Evolutionary conservation across 2,888 invertebrate species (phyloP), one percentile per base, ranked within the genome.

Genomic region (Ecdyonurus torrentis): DNA sequence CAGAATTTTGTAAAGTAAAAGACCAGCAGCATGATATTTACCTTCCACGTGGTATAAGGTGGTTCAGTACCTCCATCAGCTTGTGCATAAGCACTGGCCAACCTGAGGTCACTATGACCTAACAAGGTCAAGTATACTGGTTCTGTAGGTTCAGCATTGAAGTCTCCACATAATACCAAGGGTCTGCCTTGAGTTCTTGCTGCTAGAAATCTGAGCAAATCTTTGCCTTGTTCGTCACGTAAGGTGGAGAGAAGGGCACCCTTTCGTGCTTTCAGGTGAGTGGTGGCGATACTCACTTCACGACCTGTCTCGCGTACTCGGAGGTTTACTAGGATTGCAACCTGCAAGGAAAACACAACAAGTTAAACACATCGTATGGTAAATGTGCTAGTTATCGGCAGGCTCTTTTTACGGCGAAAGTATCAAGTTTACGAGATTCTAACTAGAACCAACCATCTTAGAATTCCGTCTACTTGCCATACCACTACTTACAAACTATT

Each of bases 11-110:
- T n/a, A n/a, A n/a, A n/a, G n/a, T n/a, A n/a, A n/a, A n/a, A n/a
- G n/a, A n/a, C n/a, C n/a, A n/a, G n/a, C n/a, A n/a, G n/a, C n/a
- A n/a, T n/a, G n/a, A n/a, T n/a, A 19, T 19, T 65, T 52, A 79
- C 74, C 71, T 88, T 88, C 87, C 87, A 88, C 0, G 87, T 87
- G 0, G 88, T 89, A 71, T 85, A 89, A 0, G 79, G 76, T 0
- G 86, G 86, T 69, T 89, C 87, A 20, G 76, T 71, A 24, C 75
- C 74, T 7, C 74, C 75, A 1, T 74, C 73, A 15, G 73, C 67
- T 65, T 79, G 78, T 0, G 81, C 77, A 71, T 81, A 81, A 23
- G 81, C 81, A 67, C 81, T 81, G 61, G 77, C 73, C 19, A 81
- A 69, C 52, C 74, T 73, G 1, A 80, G 66, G 1, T 70, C 66